These are phyloP conservation scores for Listrodromus nycthemerus DNA, from an alignment of 2,888 invertebrate species.

Conservation along the genomic window DNA sequence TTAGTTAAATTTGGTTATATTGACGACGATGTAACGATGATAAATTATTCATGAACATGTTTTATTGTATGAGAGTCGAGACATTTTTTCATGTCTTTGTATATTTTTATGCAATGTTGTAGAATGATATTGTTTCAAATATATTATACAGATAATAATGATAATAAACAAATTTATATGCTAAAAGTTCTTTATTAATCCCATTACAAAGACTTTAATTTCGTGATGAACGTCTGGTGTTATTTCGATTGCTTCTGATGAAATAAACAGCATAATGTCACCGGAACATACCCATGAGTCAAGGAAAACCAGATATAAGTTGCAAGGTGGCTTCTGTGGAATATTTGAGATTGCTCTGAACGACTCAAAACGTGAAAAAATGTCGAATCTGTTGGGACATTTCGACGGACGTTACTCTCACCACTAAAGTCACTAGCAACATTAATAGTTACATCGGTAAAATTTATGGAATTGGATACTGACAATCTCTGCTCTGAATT, in stretches of 20 bases:
- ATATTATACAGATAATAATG: constrained; percentile 84
- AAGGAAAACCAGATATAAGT: not conserved
- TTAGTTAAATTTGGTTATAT: constrained; percentile 73
- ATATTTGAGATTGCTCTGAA: not conserved
- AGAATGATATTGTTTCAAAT: constrained; percentile 85
- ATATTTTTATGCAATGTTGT: constrained; percentile 85
- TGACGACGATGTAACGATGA: constrained; percentile 71
- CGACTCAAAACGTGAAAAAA: not conserved
- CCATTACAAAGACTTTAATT: not conserved
- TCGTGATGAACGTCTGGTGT: not conserved
- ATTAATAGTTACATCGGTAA: too few species aligned
- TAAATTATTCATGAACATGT: constrained; percentile 82
- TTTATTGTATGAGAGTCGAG: constrained; percentile 84
- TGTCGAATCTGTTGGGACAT: not conserved
- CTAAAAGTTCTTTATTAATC: constrained; percentile 69
- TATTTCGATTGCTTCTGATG: too few species aligned
- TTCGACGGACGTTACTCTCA: not conserved
- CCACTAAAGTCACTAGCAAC: too few species aligned
- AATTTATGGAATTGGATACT: too few species aligned
- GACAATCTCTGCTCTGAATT: too few species aligned
- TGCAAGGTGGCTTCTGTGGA: not conserved
- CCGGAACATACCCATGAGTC: too few species aligned
- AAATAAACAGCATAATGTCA: too few species aligned
- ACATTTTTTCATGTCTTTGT: constrained; percentile 85
- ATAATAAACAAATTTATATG: constrained; percentile 84